These are phyloP conservation scores for Sisor rabdophorus DNA, from an alignment of 2,113 vertebrate genomes.

Conservation along the genomic window DNA sequence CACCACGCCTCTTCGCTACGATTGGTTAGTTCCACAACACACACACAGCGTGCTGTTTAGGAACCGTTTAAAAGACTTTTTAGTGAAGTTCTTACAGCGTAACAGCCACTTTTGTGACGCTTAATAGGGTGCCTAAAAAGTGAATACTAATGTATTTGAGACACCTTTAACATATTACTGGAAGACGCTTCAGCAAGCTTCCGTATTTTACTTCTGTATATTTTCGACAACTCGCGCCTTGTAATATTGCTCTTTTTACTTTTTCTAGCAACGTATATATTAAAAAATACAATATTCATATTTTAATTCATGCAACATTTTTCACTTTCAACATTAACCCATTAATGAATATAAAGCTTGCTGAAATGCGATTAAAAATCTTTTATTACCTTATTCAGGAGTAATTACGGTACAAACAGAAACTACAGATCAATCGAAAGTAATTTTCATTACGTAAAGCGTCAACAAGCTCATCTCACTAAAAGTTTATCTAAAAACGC, in stretches of 20 bases:
- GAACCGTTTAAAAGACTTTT: not conserved
- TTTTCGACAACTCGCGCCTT: not conserved
- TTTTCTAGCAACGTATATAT: not conserved
- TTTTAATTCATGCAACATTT: not conserved
- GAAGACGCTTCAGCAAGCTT: not conserved
- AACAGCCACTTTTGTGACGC: not conserved
- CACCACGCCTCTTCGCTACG: not conserved
- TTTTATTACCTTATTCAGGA: not conserved
- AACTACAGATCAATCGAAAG: not conserved
- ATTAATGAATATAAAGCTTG: too few species aligned
- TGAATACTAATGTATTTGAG: not conserved
- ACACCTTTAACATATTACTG: not conserved
- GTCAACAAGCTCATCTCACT: not conserved
- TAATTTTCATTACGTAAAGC: not conserved
- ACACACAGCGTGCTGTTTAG: not conserved
- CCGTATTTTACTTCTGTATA: not conserved
- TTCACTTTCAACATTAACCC: not conserved
- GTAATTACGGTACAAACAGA: conserved; percentile 4
- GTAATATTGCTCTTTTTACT: fast-evolving
- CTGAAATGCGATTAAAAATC: not conserved
- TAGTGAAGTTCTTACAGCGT: not conserved
- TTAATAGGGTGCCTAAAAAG: not conserved
- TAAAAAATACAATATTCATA: not conserved
- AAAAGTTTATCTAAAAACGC: not conserved
- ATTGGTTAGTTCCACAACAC: conserved; percentile 19